These are phyloP conservation scores for Erythrocercus mccallii DNA, from an alignment of 2,113 vertebrate species.

Conservation along the genomic window DNA sequence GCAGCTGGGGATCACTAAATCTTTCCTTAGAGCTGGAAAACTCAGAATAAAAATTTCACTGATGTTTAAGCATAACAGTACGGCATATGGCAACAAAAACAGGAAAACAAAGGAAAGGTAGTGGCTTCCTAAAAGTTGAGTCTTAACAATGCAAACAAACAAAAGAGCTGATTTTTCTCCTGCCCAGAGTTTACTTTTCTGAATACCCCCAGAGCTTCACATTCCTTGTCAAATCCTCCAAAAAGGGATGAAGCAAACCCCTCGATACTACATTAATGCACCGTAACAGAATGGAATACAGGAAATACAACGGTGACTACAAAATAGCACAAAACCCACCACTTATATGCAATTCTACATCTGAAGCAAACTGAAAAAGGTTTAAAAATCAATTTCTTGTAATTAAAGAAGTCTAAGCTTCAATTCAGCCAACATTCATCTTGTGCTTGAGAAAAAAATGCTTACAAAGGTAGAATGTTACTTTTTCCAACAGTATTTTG, in stretches of 20 bases:
- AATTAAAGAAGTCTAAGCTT: background rate
- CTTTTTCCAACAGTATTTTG: background rate
- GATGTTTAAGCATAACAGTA: background rate
- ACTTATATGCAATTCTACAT: background rate
- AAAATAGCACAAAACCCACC: background rate
- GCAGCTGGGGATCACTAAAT: background rate
- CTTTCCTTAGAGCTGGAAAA: background rate
- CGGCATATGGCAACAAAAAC: background rate
- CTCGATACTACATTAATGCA: background rate
- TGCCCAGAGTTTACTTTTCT: fast-evolving
- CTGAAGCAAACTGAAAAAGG: background rate
- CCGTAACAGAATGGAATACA: background rate
- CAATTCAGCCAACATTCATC: background rate
- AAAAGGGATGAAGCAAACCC: background rate
- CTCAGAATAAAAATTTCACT: background rate
- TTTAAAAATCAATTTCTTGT: background rate
- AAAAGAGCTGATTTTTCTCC: background rate
- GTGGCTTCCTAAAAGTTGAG: background rate
- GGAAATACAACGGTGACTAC: background rate
- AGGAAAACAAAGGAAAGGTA: background rate
- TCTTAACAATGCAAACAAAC: background rate
- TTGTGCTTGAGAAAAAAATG: background rate
- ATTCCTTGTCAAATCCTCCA: background rate
- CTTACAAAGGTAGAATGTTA: background rate
- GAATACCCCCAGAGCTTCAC: background rate